These are phyloP conservation scores for Capromys pilorides DNA, from an alignment of 2,797 vertebrate genomes.

Conservation along the genomic window DNA sequence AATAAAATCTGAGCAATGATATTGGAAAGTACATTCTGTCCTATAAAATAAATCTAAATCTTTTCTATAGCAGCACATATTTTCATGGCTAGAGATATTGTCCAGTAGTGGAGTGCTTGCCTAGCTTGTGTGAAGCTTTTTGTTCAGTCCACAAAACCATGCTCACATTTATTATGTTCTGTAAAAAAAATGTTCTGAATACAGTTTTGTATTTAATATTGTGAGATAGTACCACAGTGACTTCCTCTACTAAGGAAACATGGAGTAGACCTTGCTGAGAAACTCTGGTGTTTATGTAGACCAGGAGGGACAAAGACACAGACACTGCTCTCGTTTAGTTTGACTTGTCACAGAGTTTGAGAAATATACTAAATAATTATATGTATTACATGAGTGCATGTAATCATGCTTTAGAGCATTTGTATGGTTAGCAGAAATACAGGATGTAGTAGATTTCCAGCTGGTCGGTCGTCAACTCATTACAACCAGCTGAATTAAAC, in stretches of 20 bases:
- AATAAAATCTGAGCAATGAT: not conserved
- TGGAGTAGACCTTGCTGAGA: not conserved
- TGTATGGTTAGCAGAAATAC: not conserved
- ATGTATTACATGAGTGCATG: not conserved
- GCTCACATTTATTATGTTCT: not conserved
- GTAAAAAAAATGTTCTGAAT: not conserved
- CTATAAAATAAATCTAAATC: not conserved
- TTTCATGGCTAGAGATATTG: not conserved
- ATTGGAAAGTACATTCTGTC: not conserved
- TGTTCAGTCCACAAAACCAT: not conserved
- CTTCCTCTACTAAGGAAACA: not conserved
- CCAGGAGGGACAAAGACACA: not conserved
- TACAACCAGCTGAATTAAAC: too few species aligned
- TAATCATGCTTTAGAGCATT: not conserved
- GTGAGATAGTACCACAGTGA: too few species aligned
- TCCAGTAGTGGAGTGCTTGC: not conserved
- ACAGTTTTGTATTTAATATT: not conserved
- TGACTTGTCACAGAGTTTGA: not conserved
- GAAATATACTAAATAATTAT: not conserved
- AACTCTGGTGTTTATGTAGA: not conserved
- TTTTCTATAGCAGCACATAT: not conserved
- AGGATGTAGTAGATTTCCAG: not conserved
- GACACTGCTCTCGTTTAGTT: not conserved
- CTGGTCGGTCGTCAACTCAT: too few species aligned
- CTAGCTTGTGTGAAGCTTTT: not conserved